Base-by-base conservation (phyloP, 92 coral and sea anemone genomes). In the Epizoanthus ramosus region DNA sequence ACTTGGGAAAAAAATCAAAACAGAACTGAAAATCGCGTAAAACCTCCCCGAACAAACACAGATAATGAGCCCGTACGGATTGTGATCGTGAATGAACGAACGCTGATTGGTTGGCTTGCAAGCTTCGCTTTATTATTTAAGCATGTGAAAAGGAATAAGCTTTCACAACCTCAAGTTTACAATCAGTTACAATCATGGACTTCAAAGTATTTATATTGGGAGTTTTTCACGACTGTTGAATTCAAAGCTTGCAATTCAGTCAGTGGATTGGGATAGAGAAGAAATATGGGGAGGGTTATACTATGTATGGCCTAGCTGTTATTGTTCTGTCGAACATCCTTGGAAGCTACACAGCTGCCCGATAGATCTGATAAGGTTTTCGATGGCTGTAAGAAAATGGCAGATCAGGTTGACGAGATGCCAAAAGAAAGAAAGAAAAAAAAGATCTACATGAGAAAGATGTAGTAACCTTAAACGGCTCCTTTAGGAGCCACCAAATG, bases 111-210 rank as follows among this genome's bases (percentile, higher is more conserved):
- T n/a, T n/a, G n/a, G n/a, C n/a, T n/a, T n/a, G n/a, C n/a, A n/a
- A n/a, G n/a, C n/a, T n/a, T n/a, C n/a, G n/a, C n/a, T n/a, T n/a
- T n/a, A n/a, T n/a, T n/a, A n/a, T n/a, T n/a, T n/a, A n/a, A n/a
- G n/a, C n/a, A n/a, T n/a, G n/a, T n/a, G n/a, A n/a, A n/a, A n/a
- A n/a, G n/a, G n/a, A n/a, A n/a, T n/a, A 58, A 12, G 21, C 63
- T 8, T 12, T 22, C 21, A 59, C 22, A 24, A 61, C 17, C 67
- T 61, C 67, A 61, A 61, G 25, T 5, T 19, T 61, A 61, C 21
- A 61, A 61, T 61, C 31, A n/a, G 67, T 61, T 61, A 61, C 67
- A 61, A 61, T 21, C 31, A 61, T 21, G 31, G 18, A 61, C 67
- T 61, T 61, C 24, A 28, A 6, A 19, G 21, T 8, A 28, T 21